These are phyloP conservation scores for Drosophila quinaria DNA, from an alignment of 2,888 invertebrate genomes.

Conservation along the genomic window DNA sequence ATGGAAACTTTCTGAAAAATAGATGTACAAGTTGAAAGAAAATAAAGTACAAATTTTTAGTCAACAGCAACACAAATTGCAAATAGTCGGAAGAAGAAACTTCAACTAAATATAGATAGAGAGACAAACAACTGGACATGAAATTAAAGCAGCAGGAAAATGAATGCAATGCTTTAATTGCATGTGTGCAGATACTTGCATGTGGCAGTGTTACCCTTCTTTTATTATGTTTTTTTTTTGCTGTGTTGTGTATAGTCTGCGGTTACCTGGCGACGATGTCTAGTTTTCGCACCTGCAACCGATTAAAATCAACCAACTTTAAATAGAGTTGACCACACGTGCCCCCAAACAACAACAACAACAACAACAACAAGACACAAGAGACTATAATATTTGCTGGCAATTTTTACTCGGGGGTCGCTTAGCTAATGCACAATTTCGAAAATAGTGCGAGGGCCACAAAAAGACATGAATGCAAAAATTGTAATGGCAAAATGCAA, in stretches of 20 bases:
- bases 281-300: slow-evolving; percentile 66
- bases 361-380: background rate
- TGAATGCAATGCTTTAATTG: slow-evolving; percentile 13
- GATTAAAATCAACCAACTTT: slow-evolving; percentile 44
- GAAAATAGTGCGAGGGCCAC: slow-evolving; percentile 11
- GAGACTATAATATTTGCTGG: background rate
- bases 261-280: slow-evolving; percentile 48
- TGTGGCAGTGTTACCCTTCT: slow-evolving; percentile 19
- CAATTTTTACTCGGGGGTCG: slow-evolving; percentile 34
- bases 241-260: slow-evolving; percentile 27
- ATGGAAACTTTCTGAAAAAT: slow-evolving; percentile 5
- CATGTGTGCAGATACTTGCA: slow-evolving; percentile 9
- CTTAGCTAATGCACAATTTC: slow-evolving; percentile 51
- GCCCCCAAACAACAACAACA: slow-evolving; percentile 19
- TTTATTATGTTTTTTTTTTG: background rate
- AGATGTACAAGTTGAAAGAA: background rate
- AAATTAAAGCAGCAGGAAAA: slow-evolving; percentile 9
- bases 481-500: slow-evolving; percentile 64
- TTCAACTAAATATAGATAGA: slow-evolving; percentile 5
- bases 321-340: slow-evolving; percentile 56
- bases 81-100: background rate
- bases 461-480: slow-evolving; percentile 37
- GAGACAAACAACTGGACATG: background rate
- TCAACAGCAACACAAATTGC: slow-evolving; percentile 5
- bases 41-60: slow-evolving; percentile 2